These are phyloP conservation scores for Ondatra zibethicus DNA, from an alignment of 2,113 vertebrate genomes.

Conservation along the genomic window DNA sequence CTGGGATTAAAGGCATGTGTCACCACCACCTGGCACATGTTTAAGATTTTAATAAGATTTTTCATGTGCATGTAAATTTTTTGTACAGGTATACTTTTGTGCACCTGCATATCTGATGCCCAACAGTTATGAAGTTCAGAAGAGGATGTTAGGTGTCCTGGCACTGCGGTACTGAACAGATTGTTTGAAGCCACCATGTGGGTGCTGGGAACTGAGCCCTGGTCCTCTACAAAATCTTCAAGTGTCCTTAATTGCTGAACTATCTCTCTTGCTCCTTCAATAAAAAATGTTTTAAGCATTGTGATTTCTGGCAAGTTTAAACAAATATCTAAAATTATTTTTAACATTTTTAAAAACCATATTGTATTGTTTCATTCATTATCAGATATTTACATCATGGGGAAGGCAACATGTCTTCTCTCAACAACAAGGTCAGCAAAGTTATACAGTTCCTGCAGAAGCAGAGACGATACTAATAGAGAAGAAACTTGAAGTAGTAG, in stretches of 20 bases:
- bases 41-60: not conserved
- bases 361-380: not conserved
- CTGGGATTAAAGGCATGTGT: too few relatives aligned
- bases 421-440: not conserved
- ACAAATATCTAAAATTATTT: not conserved
- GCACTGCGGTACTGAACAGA: not conserved
- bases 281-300: not conserved
- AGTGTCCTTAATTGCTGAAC: not conserved
- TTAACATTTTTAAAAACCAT: too few relatives aligned
- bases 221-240: not conserved
- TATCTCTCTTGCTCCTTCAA: not conserved
- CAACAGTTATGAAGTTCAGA: not conserved
- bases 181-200: not conserved
- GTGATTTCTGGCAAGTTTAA: not conserved
- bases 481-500: not conserved
- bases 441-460: not conserved
- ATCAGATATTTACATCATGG: not conserved
- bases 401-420: not conserved
- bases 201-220: not conserved
- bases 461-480: too few relatives aligned
- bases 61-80: not conserved
- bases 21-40: not conserved
- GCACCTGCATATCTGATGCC: not conserved
- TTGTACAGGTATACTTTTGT: not conserved
- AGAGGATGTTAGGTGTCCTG: not conserved